Evolutionary conservation across 2,113 vertebrate species (phyloP), one percentile per base, ranked within the genome.

Genomic region (Pavo muticus): DNA sequence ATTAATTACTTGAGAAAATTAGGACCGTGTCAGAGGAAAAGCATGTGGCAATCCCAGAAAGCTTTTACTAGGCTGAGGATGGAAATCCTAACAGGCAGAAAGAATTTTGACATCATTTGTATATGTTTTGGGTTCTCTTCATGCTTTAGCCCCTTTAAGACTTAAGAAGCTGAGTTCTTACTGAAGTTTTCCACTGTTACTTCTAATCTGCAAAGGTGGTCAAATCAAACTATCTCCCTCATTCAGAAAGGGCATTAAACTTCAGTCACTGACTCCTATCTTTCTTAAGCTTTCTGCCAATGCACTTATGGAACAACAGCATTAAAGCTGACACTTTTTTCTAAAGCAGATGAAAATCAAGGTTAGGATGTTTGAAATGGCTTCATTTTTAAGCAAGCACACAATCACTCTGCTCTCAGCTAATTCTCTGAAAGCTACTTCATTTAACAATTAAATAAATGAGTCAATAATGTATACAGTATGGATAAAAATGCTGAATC

Each of bases 1-100:
- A 69, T 69, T 67, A 83, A 59, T 91, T 72, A 76, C 64, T 85
- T 57, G 23, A 47, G 63, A 84, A 95, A 91, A 78, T 40, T 47
- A 82, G 12, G 67, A 48, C 7, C 8, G 40, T 63, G 11, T 50
- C 81, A 78, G 65, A 82, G 10, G 14, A 47, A 9, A 44, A 89
- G 56, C 14, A 27, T 75, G 74, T 77, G 52, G 71, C 85, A 69
- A 24, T 56, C 29, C 39, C 39, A 85, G 35, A 87, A 91, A 84
- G n/a, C 5, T 70, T 71, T 84, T 50, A 81, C 24, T 20, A 71
- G 50, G 47, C 39, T 48, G 30, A 63, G 27, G 24, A 71, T 65
- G 30, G 30, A 75, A 92, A 87, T 11, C 76, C 6, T 8, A 35
- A 60, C 8, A 60, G 42, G 54, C 29, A 86, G 60, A 40, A 76